Evolutionary conservation across 1,140 invertebrate species (phyloP), one percentile per base, ranked within the genome.

Genomic region (Stenopsyche tienmushanensis): DNA sequence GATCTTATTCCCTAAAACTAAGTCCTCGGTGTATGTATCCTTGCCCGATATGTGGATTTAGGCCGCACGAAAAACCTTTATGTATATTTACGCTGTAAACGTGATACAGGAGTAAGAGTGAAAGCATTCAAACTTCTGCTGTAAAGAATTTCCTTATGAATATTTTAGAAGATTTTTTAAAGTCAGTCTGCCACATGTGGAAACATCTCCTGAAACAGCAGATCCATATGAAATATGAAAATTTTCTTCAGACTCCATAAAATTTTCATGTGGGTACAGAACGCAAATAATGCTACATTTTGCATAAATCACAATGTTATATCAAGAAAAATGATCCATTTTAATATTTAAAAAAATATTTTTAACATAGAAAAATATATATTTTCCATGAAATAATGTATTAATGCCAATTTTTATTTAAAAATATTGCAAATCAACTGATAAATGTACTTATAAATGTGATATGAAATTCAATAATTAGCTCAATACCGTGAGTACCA

Each of bases 41-140:
- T 29, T 26, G 54, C 39, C 34, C 47, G 57, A 60, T 60, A 60
- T 60, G 57, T 60, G 57, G 57, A 60, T 60, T 60, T 60, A 47
- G 57, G 44, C 57, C 57, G 29, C 23, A 41, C 24, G 42, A 47
- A 47, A 60, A 60, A 60, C 55, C n/a, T 20, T 29, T 23, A 44
- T 47, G 44, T 60, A 39, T 60, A 60, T 60, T 60, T 60, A 41
- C 42, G 41, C 34, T 41, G 34, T 42, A 60, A 41, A 23, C 39
- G 57, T 49, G 41, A 34, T 60, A 47, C 57, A 29, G 17, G 42
- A 15, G 10, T 10, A 39, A 41, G n/a, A 20, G 57, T 26, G 29
- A 34, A 44, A 23, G 17, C 23, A 25, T 24, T 15, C n/a, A n/a
- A n/a, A n/a, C n/a, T n/a, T n/a, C n/a, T n/a, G n/a, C n/a, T n/a